Percentiles rank a stretch among this genome's conserved stretches.
Evolutionary conservation across 92 coral and sea anemone species (phyloP).

Genomic region (Galaxea fascicularis): DNA sequence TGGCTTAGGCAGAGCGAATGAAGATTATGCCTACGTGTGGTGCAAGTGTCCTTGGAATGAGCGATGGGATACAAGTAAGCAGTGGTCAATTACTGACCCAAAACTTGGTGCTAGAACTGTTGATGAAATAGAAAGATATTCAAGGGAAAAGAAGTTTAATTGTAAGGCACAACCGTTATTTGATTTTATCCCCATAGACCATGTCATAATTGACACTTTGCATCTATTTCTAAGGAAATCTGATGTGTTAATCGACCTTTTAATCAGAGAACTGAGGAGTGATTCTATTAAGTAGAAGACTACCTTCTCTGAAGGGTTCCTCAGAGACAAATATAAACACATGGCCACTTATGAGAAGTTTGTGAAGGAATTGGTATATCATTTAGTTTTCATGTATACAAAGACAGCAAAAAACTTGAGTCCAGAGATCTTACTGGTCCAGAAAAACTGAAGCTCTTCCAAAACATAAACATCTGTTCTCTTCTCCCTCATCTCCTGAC

Average conservation of each 20-base stretch:
- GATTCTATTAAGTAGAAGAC: constrained; percentile 41
- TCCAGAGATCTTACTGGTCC: too few species aligned
- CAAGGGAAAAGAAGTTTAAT: constrained; percentile 10
- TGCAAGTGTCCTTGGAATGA: constrained; percentile 61
- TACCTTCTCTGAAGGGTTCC: too few species aligned
- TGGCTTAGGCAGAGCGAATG: constrained; percentile 69
- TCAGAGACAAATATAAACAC: too few species aligned
- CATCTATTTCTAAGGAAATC: constrained; percentile 68
- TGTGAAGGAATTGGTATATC: too few species aligned
- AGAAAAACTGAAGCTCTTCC: too few species aligned
- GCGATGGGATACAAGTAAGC: constrained; percentile 47
- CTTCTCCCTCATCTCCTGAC: constrained; percentile 64
- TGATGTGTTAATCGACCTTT: constrained; percentile 50
- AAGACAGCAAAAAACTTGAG: too few species aligned
- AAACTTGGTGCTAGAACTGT: constrained; percentile 59
- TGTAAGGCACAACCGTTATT: constrained; percentile 55
- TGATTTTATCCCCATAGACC: too few species aligned
- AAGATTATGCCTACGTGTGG: constrained; percentile 69
- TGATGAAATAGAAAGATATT: constrained; percentile 25
- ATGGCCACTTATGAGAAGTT: too few species aligned
- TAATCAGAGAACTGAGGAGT: constrained; percentile 35
- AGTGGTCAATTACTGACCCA: constrained; percentile 63
- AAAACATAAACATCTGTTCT: constrained; percentile 23
- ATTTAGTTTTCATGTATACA: too few species aligned
- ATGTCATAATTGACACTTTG: constrained; percentile 57